These are phyloP conservation scores for Drosophila arizonae DNA, from an alignment of 1,140 invertebrate species.

Conservation along the genomic window DNA sequence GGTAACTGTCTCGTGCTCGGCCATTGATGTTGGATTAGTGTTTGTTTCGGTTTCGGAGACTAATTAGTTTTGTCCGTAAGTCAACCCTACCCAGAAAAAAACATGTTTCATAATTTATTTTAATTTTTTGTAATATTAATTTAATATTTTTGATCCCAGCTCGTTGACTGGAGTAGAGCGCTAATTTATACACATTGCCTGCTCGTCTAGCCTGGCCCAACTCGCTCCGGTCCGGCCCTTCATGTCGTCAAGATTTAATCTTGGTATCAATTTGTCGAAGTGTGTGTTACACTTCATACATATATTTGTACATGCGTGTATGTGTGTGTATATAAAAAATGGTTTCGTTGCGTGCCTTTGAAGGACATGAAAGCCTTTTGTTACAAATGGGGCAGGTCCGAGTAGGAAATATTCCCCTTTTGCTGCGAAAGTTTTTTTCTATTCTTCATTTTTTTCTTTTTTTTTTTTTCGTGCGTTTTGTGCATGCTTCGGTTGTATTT, in stretches of 20 bases:
- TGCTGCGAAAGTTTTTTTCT: background rate
- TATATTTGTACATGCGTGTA: constrained; percentile 1
- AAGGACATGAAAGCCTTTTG: constrained; percentile 55
- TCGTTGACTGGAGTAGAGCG: background rate
- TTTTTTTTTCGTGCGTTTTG: constrained; percentile 37
- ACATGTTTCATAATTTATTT: constrained; percentile 49
- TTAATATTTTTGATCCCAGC: background rate
- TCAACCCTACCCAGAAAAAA: constrained; percentile 13
- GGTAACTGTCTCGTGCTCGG: constrained; percentile 30
- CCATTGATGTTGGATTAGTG: constrained; percentile 37
- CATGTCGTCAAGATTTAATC: constrained; percentile 64
- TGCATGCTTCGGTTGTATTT: constrained; percentile 45
- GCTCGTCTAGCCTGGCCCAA: constrained; percentile 17
- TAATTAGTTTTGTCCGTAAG: constrained; percentile 51
- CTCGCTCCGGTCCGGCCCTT: constrained; percentile 7
- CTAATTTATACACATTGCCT: constrained; percentile 2
- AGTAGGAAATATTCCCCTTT: constrained; percentile 11
- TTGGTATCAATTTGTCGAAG: constrained; percentile 75
- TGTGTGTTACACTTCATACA: constrained; percentile 52
- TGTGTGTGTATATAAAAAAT: constrained; percentile 35
- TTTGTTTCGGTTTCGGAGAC: constrained; percentile 6
- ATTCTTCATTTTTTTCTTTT: background rate
- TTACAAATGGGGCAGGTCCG: constrained; percentile 44
- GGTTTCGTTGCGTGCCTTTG: constrained; percentile 52
- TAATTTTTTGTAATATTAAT: constrained; percentile 29